A percentile compares a stretch with the other conserved stretches of the same genome.
phyloP scores from a whole-genome alignment of 1,140 invertebrate genomes.

The Heliconius hermathena region DNA sequence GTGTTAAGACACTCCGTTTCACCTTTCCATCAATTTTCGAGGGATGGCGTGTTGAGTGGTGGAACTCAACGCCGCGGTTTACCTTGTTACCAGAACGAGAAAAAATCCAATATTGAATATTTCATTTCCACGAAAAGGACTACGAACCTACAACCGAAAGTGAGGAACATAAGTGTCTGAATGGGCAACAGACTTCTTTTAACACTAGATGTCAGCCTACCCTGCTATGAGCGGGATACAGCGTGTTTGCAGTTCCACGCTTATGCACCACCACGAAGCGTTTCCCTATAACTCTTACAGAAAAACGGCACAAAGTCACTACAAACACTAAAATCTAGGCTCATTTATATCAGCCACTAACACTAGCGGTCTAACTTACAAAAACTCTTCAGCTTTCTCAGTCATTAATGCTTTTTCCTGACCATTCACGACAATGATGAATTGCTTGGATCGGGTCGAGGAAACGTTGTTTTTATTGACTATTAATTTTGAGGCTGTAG shows the following conservation, averaged over 20 bases:
- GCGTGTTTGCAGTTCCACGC: not conserved
- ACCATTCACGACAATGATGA: slow-evolving; percentile 26
- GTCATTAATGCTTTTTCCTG: slow-evolving; percentile 36
- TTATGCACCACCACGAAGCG: no score
- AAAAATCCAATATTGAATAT: not conserved
- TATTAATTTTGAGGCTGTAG: not conserved
- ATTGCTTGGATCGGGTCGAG: slow-evolving; percentile 5
- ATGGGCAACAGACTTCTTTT: no score
- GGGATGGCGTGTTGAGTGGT: no score
- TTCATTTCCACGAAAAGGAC: not conserved
- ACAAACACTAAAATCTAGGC: slow-evolving; percentile 15
- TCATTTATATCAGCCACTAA: slow-evolving; percentile 23
- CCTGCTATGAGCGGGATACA: not conserved
- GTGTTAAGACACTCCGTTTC: no score
- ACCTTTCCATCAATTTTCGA: no score
- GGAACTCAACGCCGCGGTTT: not conserved
- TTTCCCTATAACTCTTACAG: no score
- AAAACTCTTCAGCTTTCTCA: slow-evolving; percentile 18
- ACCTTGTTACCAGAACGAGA: not conserved
- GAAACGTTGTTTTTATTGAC: slow-evolving; percentile 13
- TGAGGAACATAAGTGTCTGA: no score
- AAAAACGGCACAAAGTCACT: no score
- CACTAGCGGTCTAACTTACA: slow-evolving; percentile 10
- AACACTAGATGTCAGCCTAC: no score
- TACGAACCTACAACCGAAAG: not conserved